These are phyloP conservation scores for Apteryx owenii DNA, from an alignment of 2,113 vertebrate genomes.

Conservation along the genomic window DNA sequence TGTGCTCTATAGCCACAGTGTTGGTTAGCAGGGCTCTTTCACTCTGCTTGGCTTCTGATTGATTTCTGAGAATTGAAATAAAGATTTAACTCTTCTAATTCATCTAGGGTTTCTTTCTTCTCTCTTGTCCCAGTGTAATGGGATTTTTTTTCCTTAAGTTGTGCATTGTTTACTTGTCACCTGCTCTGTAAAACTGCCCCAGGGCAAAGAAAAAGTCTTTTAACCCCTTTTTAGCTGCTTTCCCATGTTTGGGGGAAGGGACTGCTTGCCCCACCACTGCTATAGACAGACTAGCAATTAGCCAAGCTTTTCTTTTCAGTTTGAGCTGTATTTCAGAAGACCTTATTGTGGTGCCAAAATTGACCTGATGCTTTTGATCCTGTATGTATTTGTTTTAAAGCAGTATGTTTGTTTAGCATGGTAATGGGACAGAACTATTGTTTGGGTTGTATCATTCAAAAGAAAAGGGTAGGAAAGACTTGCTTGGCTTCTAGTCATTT, in stretches of 20 bases:
- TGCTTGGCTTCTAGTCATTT: slow-evolving; percentile 39
- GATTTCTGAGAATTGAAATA: not conserved
- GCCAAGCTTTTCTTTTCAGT: not conserved
- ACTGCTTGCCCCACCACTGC: not conserved
- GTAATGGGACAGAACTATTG: not conserved
- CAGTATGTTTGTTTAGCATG: not conserved
- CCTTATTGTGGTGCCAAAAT: not conserved
- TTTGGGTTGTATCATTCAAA: not conserved
- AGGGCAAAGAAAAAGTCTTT: not conserved
- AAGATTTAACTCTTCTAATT: not conserved
- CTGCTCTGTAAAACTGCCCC: not conserved
- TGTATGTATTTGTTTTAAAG: not conserved
- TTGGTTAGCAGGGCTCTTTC: not conserved
- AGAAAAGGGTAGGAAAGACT: not conserved
- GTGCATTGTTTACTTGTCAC: not conserved
- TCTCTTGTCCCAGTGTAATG: accelerated
- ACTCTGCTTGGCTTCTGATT: not conserved
- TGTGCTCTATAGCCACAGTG: not conserved
- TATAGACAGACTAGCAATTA: not conserved
- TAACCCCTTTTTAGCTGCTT: not conserved
- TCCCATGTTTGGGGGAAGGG: accelerated
- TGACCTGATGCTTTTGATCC: not conserved
- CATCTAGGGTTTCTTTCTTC: not conserved
- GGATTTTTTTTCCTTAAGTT: not conserved
- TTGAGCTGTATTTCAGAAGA: not conserved